A percentile compares a stretch with the other conserved stretches of the same genome.
Evolutionary conservation across 2,797 vertebrate genomes (phyloP).

Genomic region (Dendrocincla tyrannina): DNA sequence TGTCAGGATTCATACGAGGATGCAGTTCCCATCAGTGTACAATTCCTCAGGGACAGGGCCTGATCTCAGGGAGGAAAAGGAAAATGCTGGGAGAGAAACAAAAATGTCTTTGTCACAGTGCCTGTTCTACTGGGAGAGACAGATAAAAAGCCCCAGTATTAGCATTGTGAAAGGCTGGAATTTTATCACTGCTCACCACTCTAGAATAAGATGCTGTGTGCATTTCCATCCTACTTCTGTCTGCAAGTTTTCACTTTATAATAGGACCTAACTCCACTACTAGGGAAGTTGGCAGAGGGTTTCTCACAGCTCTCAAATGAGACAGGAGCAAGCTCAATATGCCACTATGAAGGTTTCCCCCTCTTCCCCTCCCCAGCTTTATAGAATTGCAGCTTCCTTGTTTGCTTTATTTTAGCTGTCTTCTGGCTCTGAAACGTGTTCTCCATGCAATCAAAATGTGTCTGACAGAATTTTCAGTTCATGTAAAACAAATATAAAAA

Average conservation of each 20-base stretch:
- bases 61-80: neutral
- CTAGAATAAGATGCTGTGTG: neutral
- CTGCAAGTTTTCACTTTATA: constrained; percentile 12
- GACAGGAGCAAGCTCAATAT: neutral
- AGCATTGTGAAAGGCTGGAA: neutral
- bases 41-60: neutral
- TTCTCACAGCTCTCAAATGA: constrained; percentile 10
- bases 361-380: neutral
- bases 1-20: neutral
- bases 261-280: neutral
- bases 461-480: constrained; percentile 55
- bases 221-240: neutral
- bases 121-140: neutral
- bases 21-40: neutral
- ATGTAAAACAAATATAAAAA: constrained; percentile 60
- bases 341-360: neutral
- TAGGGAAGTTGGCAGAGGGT: neutral
- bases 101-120: neutral
- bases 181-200: neutral
- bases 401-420: neutral
- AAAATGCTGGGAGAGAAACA: neutral
- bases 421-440: constrained; percentile 11
- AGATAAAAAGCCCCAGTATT: fast-evolving
- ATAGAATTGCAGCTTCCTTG: neutral
- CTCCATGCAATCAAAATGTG: constrained; percentile 19